Evolutionary conservation across 2,888 invertebrate genomes (phyloP).

Genomic region (Eurois occulta): DNA sequence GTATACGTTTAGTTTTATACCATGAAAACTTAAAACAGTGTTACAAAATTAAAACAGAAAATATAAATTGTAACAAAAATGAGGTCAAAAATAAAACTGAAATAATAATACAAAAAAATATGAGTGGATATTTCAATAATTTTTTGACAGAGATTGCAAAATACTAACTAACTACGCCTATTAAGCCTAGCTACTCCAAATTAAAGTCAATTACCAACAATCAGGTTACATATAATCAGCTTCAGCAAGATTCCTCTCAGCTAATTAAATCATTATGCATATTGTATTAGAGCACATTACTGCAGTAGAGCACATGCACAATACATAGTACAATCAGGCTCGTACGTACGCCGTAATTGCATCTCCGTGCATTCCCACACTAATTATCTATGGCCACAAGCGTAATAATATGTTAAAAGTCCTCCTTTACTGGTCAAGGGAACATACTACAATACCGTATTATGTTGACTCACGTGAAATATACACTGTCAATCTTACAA

Average conservation of each 20-base stretch:
- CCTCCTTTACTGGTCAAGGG: conserved; percentile 78
- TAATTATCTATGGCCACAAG: conserved; percentile 84
- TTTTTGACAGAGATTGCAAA: background rate
- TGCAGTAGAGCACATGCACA: conserved; percentile 49
- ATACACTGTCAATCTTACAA: conserved; percentile 52
- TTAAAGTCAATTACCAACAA: conserved; percentile 33
- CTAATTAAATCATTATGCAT: conserved; percentile 51
- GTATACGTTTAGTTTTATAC: too few species aligned
- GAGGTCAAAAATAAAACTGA: background rate
- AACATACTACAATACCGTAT: conserved; percentile 67
- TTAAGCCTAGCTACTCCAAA: conserved; percentile 20
- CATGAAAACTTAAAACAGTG: too few species aligned
- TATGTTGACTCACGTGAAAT: conserved; percentile 54
- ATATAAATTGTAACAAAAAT: too few species aligned
- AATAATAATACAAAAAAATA: background rate
- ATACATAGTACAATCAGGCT: conserved; percentile 70
- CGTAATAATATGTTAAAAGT: conserved; percentile 79
- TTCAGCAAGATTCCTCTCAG: conserved; percentile 39
- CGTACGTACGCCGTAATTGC: conserved; percentile 79
- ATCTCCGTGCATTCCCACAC: conserved; percentile 84
- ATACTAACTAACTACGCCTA: background rate
- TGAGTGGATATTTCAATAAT: background rate
- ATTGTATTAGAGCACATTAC: conserved; percentile 34
- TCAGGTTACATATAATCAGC: conserved; percentile 30
- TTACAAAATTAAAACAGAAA: too few species aligned